A percentile compares a stretch with the other conserved stretches of the same genome.
Conservation (phyloP, 2,113 vertebrate genomes). For the Sardina pilchardus region DNA sequence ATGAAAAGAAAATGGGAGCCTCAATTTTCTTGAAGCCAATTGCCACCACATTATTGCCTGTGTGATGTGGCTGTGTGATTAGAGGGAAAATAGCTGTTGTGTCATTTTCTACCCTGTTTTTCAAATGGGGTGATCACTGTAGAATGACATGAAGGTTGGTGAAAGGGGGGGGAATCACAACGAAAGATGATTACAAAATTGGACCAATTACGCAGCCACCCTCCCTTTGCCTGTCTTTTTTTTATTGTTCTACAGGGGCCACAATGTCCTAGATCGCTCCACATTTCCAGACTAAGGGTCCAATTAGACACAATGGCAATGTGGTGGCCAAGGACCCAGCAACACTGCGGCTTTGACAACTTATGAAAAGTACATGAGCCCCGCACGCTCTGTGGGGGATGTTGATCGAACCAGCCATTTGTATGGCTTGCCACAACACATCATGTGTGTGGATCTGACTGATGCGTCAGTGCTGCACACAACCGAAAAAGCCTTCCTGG, state of each 20-base stretch:
- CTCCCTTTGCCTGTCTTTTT: neutral
- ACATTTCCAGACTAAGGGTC: slow-evolving; percentile 48
- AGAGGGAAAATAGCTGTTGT: slow-evolving; percentile 16
- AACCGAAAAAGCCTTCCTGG: slow-evolving; percentile 37
- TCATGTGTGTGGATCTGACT: slow-evolving; percentile 47
- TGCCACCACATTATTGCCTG: neutral
- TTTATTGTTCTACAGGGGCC: neutral
- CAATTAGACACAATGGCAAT: slow-evolving; percentile 56
- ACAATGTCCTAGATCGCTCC: slow-evolving; percentile 16
- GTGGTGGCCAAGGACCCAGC: slow-evolving; percentile 58
- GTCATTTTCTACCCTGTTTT: slow-evolving; percentile 19
- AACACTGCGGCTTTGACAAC: slow-evolving; percentile 55
- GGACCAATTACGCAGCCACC: neutral
- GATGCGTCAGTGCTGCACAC: slow-evolving; percentile 44
- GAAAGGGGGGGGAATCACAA: neutral
- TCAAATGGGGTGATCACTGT: slow-evolving; percentile 24
- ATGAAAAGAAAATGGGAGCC: neutral
- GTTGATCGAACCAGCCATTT: slow-evolving; percentile 39
- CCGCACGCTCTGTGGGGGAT: slow-evolving; percentile 40
- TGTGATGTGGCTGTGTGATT: neutral
- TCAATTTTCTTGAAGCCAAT: slow-evolving; percentile 12
- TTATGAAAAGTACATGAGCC: slow-evolving; percentile 62
- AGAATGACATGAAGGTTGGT: slow-evolving; percentile 20
- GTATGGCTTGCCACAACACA: slow-evolving; percentile 50
- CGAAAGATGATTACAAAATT: slow-evolving; percentile 21